phyloP scores from a whole-genome alignment of 2,888 invertebrate genomes.

The Conchocele bisecta region DNA sequence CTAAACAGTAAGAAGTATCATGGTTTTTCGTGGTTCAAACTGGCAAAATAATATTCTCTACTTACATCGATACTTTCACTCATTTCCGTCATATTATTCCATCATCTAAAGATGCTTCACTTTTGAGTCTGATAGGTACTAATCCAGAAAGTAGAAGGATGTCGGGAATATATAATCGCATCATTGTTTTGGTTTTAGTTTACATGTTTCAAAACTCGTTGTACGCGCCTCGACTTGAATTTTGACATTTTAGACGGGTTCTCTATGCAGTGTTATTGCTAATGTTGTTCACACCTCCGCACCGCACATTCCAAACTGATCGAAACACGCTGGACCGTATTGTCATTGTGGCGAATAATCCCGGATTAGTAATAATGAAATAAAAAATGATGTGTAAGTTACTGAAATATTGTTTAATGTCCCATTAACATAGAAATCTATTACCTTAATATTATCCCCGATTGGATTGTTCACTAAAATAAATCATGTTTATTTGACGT shows the following conservation, averaged over 20 bases:
- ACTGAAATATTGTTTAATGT: no score
- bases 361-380: no score
- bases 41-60: constrained; percentile 26
- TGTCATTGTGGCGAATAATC: no score
- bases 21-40: constrained; percentile 40
- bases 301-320: not conserved
- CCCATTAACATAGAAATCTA: no score
- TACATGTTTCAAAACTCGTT: constrained; percentile 57
- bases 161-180: constrained; percentile 23
- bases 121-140: constrained; percentile 42
- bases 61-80: constrained; percentile 69
- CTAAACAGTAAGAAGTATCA: constrained; percentile 16
- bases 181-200: constrained; percentile 51
- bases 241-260: constrained; percentile 17
- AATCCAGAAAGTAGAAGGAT: constrained; percentile 45
- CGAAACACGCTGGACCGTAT: no score
- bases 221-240: constrained; percentile 72
- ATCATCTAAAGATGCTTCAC: constrained; percentile 17
- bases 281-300: no score
- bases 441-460: no score
- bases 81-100: constrained; percentile 55
- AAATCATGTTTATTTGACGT: no score
- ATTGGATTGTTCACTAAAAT: no score
- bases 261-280: no score
- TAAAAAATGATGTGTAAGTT: no score